Conservation (phyloP, 1,140 invertebrate genomes). For the Ceratosolen fusciceps region DNA sequence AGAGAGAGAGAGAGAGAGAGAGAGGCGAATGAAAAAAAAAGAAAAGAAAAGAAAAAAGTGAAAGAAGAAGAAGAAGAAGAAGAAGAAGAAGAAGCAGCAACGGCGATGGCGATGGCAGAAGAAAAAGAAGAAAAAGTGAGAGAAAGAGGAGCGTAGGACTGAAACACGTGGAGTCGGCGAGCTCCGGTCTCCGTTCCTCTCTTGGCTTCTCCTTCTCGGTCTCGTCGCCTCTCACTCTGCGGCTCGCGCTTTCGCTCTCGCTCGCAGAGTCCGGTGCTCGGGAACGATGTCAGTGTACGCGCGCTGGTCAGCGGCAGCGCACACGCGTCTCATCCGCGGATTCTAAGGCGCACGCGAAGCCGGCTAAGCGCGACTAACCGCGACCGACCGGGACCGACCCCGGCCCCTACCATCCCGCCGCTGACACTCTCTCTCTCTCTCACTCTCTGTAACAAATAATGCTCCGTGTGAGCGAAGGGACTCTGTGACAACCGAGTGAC, state of each 20-base stretch:
- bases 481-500: background rate
- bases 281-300: slow-evolving; percentile 17
- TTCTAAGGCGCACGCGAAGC: background rate
- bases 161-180: slow-evolving; percentile 25
- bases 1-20: background rate
- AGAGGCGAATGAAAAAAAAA: background rate
- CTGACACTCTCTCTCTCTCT: no score
- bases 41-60: background rate
- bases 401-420: no score
- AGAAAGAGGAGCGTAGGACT: background rate
- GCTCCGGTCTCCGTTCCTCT: background rate
- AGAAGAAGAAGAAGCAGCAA: background rate
- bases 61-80: no score
- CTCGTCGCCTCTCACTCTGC: background rate
- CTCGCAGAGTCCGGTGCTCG: background rate
- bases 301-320: slow-evolving; percentile 20
- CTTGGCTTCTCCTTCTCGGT: background rate
- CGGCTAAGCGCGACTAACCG: background rate
- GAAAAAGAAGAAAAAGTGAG: slow-evolving; percentile 2
- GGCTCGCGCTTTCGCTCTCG: background rate
- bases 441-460: background rate
- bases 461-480: background rate
- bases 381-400: background rate
- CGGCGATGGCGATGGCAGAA: background rate
- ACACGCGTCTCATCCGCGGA: background rate